Conservation (phyloP, 2,888 invertebrate species). For the Gastrophysa polygoni region DNA sequence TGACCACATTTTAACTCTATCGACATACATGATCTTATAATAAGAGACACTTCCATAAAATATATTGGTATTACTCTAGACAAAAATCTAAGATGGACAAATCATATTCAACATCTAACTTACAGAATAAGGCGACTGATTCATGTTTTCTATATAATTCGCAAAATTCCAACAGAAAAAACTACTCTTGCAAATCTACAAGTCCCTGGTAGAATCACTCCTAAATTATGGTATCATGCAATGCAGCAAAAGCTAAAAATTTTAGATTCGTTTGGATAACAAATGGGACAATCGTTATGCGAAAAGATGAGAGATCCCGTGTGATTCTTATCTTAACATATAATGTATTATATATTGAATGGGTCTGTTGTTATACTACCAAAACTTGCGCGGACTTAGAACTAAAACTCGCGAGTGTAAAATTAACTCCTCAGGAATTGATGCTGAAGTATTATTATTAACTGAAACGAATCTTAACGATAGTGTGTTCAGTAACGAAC, state of each 20-base stretch:
- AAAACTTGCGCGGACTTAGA: slow-evolving; percentile 6
- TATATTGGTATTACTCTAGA: too few relatives aligned
- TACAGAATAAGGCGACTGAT: too few relatives aligned
- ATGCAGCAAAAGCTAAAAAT: slow-evolving; percentile 1
- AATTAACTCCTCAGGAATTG: slow-evolving; percentile 4
- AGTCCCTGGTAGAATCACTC: background rate
- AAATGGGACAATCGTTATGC: slow-evolving; percentile 1
- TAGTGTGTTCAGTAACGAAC: too few relatives aligned
- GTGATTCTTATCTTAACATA: slow-evolving; percentile 3
- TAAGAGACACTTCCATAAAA: too few relatives aligned
- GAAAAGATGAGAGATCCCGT: slow-evolving; percentile 3
- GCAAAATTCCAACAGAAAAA: background rate
- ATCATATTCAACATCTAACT: too few relatives aligned
- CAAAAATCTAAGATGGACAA: too few relatives aligned
- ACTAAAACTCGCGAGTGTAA: slow-evolving; percentile 3
- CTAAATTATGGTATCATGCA: background rate
- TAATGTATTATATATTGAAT: background rate
- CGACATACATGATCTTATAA: too few relatives aligned
- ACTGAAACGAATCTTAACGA: too few relatives aligned
- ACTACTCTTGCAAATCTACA: too few relatives aligned
- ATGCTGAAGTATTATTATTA: slow-evolving; percentile 2
- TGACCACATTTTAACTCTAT: too few relatives aligned
- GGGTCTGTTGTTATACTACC: slow-evolving; percentile 8
- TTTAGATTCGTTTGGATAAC: slow-evolving; percentile 3
- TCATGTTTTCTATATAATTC: too few relatives aligned